Evolutionary conservation across 2,888 invertebrate species (phyloP), one percentile per base, ranked within the genome.

Genomic region (Pristionchus maxplancki): DNA sequence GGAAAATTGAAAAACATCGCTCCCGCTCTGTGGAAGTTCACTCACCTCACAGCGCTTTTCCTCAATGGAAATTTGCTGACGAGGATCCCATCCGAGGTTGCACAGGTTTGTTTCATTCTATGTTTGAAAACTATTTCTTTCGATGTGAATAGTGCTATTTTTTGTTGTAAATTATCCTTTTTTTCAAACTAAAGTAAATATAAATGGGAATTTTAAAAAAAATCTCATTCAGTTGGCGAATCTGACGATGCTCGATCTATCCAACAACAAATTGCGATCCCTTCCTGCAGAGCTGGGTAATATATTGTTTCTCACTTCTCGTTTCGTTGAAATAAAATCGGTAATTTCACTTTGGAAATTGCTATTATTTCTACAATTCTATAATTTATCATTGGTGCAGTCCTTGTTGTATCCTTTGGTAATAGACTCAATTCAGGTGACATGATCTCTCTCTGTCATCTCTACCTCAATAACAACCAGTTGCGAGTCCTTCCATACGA

Each of bases 1-100:
- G 99, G 99, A 96, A 97, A 97, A 96, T 97, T 99, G 95, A 97
- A 97, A 95, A 98, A 98, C 95, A 96, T 99, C 94, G 97, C 98
- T 95, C 97, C 97, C 58, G 96, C 97, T 94, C 96, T 99, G 94
- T 99, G 98, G 97, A 97, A 95, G 96, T 98, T 95, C 96, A 89
- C 97, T 92, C 97, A 98, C 96, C 96, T 99, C 94, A 98, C 98
- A 89, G 97, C 97, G 93, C 96, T 99, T 94, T 98, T 98, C 96
- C 96, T 99, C 95, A 98, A 98, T 96, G 97, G 98, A 96, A 99
- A 99, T 96, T 97, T 97, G 95, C 96, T 99, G 94, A 96, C 97
- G 34, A 88, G 97, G 95, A 96, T 99, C 95, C 98, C 99, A 89
- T 96, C 97, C 48, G 98, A 99, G 95, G 98, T 99, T 94, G 97